Percentiles rank a stretch among this genome's conserved stretches.
Evolutionary conservation across 23 tunicate species (phyloP).

Genomic region (Styela clava): DNA sequence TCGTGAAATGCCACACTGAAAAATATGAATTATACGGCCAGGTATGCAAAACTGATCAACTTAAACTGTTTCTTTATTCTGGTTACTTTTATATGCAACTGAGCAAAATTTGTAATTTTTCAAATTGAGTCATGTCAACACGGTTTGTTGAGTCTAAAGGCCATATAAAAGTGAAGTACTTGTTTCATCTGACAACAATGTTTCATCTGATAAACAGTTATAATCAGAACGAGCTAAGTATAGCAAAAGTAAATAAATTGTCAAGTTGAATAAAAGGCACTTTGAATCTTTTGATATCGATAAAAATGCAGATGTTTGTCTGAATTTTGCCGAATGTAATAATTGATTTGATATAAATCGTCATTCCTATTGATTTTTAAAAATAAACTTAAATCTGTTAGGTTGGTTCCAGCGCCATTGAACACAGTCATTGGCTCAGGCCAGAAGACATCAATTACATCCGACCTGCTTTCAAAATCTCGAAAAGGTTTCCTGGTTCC

Average conservation of each 20-base stretch:
- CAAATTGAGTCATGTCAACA: background rate
- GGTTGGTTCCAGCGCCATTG: conserved; percentile 79
- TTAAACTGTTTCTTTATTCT: background rate
- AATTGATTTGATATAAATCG: too few species aligned
- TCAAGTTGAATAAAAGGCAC: too few species aligned
- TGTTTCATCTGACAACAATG: too few species aligned
- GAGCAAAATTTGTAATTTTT: background rate
- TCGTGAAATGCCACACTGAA: conserved; percentile 85
- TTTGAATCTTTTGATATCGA: too few species aligned
- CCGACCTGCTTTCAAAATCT: conserved; percentile 76
- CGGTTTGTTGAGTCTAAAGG: background rate
- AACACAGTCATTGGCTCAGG: conserved; percentile 70
- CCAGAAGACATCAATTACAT: conserved; percentile 70
- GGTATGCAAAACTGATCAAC: too few species aligned
- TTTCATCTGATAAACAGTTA: too few species aligned
- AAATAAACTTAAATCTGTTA: too few species aligned
- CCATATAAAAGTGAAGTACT: background rate
- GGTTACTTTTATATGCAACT: background rate
- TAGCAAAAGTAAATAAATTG: too few species aligned
- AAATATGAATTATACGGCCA: conserved; percentile 80
- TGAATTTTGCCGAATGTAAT: too few species aligned
- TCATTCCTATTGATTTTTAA: too few species aligned
- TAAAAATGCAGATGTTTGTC: too few species aligned
- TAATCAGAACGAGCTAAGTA: too few species aligned
- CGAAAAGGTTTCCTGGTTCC: conserved; percentile 53